Conservation (phyloP, 2,113 vertebrate species). For the Acanthisitta chloris region DNA sequence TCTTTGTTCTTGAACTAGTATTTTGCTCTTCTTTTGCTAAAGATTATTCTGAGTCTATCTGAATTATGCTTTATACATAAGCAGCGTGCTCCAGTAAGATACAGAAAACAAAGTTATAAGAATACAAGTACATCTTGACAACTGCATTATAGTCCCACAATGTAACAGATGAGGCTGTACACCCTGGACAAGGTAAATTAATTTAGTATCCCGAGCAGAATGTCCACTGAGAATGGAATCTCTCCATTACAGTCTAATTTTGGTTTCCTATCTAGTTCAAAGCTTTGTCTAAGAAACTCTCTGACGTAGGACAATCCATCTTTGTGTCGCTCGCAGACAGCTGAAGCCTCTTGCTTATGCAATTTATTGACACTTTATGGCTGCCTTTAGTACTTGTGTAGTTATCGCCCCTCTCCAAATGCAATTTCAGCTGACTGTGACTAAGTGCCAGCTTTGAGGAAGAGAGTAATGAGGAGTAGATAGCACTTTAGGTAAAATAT, state of each 20-base stretch:
- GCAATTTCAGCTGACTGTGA: slow-evolving; percentile 74
- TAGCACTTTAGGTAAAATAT: slow-evolving; percentile 55
- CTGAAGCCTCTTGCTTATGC: slow-evolving; percentile 71
- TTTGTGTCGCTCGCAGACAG: slow-evolving; percentile 71
- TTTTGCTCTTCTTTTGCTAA: neutral
- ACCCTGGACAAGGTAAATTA: slow-evolving; percentile 72
- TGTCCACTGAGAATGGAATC: slow-evolving; percentile 69
- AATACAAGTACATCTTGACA: slow-evolving; percentile 69
- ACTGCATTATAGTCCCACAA: slow-evolving; percentile 64
- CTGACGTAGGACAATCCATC: slow-evolving; percentile 74
- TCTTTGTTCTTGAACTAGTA: neutral
- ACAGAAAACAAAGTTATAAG: slow-evolving; percentile 56
- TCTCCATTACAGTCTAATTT: slow-evolving; percentile 77
- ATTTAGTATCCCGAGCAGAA: slow-evolving; percentile 69
- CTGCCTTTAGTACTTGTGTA: slow-evolving; percentile 73
- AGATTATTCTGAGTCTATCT: slow-evolving; percentile 15
- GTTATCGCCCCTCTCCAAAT: slow-evolving; percentile 77
- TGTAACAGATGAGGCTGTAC: slow-evolving; percentile 71
- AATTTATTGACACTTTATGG: slow-evolving; percentile 78
- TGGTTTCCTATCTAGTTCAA: slow-evolving; percentile 72
- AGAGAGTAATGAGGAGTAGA: slow-evolving; percentile 59
- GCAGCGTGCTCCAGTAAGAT: slow-evolving; percentile 28
- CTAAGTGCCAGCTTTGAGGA: slow-evolving; percentile 65
- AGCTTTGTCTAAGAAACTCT: slow-evolving; percentile 75
- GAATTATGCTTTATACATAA: slow-evolving; percentile 44